Evolutionary conservation across 1,140 invertebrate species (phyloP).

Genomic region (Trichogramma pretiosum): DNA sequence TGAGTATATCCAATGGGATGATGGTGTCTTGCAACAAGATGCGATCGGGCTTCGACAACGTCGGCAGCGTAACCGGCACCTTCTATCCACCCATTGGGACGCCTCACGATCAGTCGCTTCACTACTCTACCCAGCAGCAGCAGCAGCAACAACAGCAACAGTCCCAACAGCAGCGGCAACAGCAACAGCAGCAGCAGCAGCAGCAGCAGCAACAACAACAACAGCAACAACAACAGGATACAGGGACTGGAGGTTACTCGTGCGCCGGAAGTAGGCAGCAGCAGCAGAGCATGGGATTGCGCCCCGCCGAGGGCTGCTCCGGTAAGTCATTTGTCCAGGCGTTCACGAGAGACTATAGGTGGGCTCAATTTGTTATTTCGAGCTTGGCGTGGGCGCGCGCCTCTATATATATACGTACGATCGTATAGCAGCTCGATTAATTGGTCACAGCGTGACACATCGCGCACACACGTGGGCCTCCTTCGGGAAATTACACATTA

Average conservation of each 20-base stretch:
- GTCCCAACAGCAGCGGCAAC: slow-evolving; percentile 18
- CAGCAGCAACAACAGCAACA: slow-evolving; percentile 30
- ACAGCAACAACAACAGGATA: slow-evolving; percentile 32
- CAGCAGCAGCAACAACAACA: slow-evolving; percentile 24
- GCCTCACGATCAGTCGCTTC: slow-evolving; percentile 58
- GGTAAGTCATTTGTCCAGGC: slow-evolving; percentile 4
- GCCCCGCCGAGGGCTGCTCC: slow-evolving; percentile 15
- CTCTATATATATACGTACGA: too few relatives aligned
- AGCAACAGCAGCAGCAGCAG: slow-evolving; percentile 26
- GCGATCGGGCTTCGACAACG: slow-evolving; percentile 61
- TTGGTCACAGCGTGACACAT: too few relatives aligned
- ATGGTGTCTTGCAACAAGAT: slow-evolving; percentile 75
- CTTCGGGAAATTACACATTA: too few relatives aligned
- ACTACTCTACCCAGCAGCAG: slow-evolving; percentile 34
- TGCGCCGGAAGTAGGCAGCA: slow-evolving; percentile 18
- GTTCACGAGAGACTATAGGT: slow-evolving; percentile 1
- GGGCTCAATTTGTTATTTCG: slow-evolving; percentile 10
- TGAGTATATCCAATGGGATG: slow-evolving; percentile 75
- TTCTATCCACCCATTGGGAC: slow-evolving; percentile 77
- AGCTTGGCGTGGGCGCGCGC: not conserved
- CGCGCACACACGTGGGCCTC: too few relatives aligned
- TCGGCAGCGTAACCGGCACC: slow-evolving; percentile 70
- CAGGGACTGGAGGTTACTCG: slow-evolving; percentile 20
- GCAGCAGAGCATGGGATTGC: slow-evolving; percentile 8
- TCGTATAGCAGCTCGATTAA: too few relatives aligned